Conservation (phyloP, 2,888 invertebrate species). For the Junonia oenone region DNA sequence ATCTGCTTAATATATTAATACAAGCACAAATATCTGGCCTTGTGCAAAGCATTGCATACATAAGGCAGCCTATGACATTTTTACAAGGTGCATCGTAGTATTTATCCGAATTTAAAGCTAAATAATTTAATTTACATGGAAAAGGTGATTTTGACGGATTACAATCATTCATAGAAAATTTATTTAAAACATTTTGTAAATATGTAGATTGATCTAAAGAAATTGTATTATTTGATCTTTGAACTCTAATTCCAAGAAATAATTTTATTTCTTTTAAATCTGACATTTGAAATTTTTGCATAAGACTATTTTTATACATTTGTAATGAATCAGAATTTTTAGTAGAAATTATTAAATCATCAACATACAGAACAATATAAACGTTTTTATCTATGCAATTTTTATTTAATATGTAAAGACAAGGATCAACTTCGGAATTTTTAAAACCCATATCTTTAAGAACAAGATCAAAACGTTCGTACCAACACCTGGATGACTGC, state of each 20-base stretch:
- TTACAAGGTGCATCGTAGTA: constrained; percentile 26
- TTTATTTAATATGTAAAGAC: constrained; percentile 27
- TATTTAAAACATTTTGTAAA: constrained; percentile 28
- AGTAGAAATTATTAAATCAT: constrained; percentile 21
- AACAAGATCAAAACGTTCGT: constrained; percentile 26
- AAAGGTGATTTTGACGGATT: constrained; percentile 25
- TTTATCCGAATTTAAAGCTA: constrained; percentile 18
- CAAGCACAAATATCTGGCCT: constrained; percentile 32
- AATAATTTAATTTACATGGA: constrained; percentile 25
- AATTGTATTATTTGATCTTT: constrained; percentile 21
- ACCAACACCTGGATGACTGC: constrained; percentile 32
- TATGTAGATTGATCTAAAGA: constrained; percentile 27
- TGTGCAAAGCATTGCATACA: constrained; percentile 27
- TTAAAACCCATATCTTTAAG: constrained; percentile 28
- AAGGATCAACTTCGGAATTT: constrained; percentile 28
- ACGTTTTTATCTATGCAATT: constrained; percentile 24
- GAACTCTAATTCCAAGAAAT: constrained; percentile 33
- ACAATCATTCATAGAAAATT: constrained; percentile 32
- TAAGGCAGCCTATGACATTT: constrained; percentile 29
- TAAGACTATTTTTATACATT: constrained; percentile 24
- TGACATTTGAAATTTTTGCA: constrained; percentile 28
- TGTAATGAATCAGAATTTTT: constrained; percentile 12
- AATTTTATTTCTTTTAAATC: constrained; percentile 29
- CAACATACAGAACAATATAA: constrained; percentile 28
- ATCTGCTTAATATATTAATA: constrained; percentile 36